Base-by-base conservation (phyloP, 2,888 invertebrate species). In the Agrilus mali region DNA sequence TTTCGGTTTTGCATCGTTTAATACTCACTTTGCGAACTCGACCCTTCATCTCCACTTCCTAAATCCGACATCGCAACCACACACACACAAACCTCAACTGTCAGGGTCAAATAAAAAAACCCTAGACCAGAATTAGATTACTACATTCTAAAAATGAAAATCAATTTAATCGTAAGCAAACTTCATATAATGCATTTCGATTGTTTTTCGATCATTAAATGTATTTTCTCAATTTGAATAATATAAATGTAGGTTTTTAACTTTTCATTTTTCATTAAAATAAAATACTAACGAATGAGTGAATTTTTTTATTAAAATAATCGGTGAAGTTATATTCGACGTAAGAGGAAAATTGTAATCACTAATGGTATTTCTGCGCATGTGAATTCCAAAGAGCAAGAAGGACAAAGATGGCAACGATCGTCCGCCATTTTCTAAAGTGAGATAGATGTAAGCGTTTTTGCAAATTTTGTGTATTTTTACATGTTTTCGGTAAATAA, bases 31-130 rank as follows among this genome's bases (percentile, higher is more conserved):
- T 81, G 79, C 74, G 79, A 80, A 74, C 79, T 78, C 72, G 78
- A 76, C 69, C 79, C 81, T 71, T 82, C 82, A 77, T 82, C 81
- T 68, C 79, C 80, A 72, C 81, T 82, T 71, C 81, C 82, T 74
- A 80, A 77, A 77, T 82, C 82, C 74, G 82, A 82, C 82, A 82
- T 82, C 65, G 65, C 69, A 75, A 72, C 55, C 64, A 61, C 58
- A 52, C 64, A 61, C 58, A 52, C 60, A 57, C 61, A 63, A 60
- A 64, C 65, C 62, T 60, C 63, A 52, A 61, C 61, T 59, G 56
- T 57, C 56, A 60, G 62, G 58, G 57, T 43, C 45, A 42, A 48
- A 44, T 46, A 42, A 44, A 48, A 48, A 44, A 36, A 33, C 32
- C 38, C 43, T 17, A 42, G 13, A 38, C 22, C 6, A 14, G 38